phyloP scores from a whole-genome alignment of 2,888 invertebrate genomes.

The Bellardia pandia region DNA sequence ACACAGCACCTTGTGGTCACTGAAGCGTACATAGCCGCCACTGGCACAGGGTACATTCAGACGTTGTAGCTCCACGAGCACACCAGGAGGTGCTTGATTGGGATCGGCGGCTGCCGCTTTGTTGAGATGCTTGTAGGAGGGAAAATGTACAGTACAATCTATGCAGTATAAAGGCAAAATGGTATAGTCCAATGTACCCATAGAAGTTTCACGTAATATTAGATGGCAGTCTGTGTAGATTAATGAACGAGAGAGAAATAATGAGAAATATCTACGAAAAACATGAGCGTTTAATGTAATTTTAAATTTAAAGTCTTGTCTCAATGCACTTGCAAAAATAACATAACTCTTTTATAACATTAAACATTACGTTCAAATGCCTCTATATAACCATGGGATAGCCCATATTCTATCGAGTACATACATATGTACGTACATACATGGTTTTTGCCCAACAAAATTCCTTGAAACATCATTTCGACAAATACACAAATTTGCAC shows the following conservation, averaged over 20 bases:
- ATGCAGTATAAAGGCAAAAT: slow-evolving; percentile 79
- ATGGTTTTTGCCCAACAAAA: too few relatives aligned
- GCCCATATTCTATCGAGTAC: not conserved
- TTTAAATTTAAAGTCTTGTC: too few relatives aligned
- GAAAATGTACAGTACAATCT: slow-evolving; percentile 81
- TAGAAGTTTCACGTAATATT: slow-evolving; percentile 76
- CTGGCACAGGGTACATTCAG: slow-evolving; percentile 89
- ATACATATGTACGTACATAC: too few relatives aligned
- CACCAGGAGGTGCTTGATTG: slow-evolving; percentile 83
- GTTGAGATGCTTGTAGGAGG: slow-evolving; percentile 77
- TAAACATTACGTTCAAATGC: too few relatives aligned
- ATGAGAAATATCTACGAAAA: not conserved
- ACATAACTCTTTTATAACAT: too few relatives aligned
- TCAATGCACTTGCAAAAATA: too few relatives aligned
- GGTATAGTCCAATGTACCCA: slow-evolving; percentile 79
- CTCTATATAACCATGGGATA: not conserved
- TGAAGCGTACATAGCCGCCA: slow-evolving; percentile 87
- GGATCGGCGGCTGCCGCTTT: slow-evolving; percentile 3
- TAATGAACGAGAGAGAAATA: slow-evolving; percentile 58
- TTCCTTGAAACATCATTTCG: not conserved
- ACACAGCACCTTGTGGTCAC: slow-evolving; percentile 85
- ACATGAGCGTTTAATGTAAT: not conserved
- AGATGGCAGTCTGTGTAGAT: slow-evolving; percentile 78
- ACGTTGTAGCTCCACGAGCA: slow-evolving; percentile 88
- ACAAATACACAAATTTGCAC: slow-evolving; percentile 35